Evolutionary conservation across 2,797 vertebrate species (phyloP).

Genomic region (Macropus fuliginosus): DNA sequence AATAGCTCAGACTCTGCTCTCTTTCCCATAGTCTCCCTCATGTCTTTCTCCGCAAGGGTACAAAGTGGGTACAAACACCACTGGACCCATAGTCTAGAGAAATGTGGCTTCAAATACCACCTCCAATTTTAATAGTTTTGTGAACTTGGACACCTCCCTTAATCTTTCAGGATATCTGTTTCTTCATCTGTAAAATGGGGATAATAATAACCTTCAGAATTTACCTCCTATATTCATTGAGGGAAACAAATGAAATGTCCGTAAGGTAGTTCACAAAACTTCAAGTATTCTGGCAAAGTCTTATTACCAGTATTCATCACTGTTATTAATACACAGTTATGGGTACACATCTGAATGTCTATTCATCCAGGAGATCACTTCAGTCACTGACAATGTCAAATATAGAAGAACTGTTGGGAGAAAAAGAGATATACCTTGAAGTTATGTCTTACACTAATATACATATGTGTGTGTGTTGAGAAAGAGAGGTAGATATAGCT

Average conservation of each 20-base stretch:
- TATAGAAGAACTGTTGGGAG: not conserved
- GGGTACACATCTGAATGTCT: not conserved
- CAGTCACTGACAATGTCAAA: not conserved
- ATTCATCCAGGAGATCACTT: not conserved
- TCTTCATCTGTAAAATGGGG: not conserved
- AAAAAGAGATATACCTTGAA: not conserved
- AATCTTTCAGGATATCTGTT: not conserved
- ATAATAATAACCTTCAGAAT: not conserved
- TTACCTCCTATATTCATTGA: not conserved
- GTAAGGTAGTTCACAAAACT: not conserved
- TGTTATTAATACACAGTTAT: not conserved
- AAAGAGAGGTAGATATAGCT: too few relatives aligned
- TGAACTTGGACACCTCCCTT: constrained; percentile 14
- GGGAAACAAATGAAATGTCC: not conserved
- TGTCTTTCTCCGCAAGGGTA: not conserved
- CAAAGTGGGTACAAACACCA: not conserved
- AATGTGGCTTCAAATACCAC: not conserved
- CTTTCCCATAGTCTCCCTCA: not conserved
- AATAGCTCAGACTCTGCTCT: not conserved
- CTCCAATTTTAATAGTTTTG: not conserved
- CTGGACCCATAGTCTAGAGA: not conserved
- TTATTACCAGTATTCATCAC: not conserved
- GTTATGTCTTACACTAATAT: not conserved
- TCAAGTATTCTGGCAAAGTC: not conserved
- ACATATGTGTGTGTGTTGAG: too few relatives aligned